Evolutionary conservation across 2,888 invertebrate species (phyloP).

Genomic region (Caenorhabditis sp.): DNA sequence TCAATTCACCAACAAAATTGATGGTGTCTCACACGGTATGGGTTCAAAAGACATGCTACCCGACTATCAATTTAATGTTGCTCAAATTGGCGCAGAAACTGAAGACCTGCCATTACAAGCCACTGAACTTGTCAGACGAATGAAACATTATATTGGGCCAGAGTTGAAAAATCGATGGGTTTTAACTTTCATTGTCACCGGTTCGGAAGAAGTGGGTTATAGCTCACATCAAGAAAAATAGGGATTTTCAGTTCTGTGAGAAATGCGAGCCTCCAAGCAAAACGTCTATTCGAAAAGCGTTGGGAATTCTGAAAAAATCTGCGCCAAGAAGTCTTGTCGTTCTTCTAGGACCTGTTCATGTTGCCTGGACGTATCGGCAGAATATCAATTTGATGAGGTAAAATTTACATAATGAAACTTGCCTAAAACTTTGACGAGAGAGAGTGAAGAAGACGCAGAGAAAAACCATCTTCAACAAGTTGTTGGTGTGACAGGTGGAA

Average conservation of each 20-base stretch:
- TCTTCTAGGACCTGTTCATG: conserved; percentile 66
- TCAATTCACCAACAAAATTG: conserved; percentile 59
- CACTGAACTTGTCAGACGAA: conserved; percentile 52
- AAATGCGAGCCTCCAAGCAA: conserved; percentile 59
- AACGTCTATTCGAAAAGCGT: conserved; percentile 49
- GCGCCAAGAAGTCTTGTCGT: conserved; percentile 60
- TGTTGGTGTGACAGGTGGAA: no score
- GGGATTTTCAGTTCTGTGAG: conserved; percentile 48
- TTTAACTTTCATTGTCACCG: conserved; percentile 61
- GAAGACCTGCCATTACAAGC: conserved; percentile 62
- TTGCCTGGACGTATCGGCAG: conserved; percentile 59
- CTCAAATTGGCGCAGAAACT: conserved; percentile 57
- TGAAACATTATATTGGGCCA: conserved; percentile 33
- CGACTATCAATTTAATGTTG: conserved; percentile 67
- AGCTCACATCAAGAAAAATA: no score
- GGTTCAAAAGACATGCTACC: conserved; percentile 56
- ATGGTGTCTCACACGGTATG: conserved; percentile 69
- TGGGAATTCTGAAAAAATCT: conserved; percentile 54
- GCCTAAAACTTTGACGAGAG: no score
- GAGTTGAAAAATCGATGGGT: conserved; percentile 56
- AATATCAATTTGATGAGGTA: conserved; percentile 65
- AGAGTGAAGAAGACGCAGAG: no score
- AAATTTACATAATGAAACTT: no score
- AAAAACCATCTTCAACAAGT: no score
- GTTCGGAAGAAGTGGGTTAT: conserved; percentile 59